Evolutionary conservation across 2,888 invertebrate genomes (phyloP).

Genomic region (Apotomis turbidana): DNA sequence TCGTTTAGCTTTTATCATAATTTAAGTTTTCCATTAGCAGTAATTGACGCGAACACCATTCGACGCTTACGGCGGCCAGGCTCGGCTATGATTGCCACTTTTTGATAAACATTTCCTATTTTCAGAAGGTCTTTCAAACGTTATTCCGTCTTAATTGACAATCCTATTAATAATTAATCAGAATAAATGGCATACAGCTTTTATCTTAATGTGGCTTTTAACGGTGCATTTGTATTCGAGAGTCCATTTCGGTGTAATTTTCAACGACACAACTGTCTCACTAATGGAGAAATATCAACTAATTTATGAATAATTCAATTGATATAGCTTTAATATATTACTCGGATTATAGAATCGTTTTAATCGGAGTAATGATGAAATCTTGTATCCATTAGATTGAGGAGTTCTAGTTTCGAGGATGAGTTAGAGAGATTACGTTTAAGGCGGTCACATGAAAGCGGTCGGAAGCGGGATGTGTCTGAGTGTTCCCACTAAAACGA

Average conservation of each 20-base stretch:
- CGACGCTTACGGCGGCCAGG: slow-evolving; percentile 76
- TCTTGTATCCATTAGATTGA: slow-evolving; percentile 60
- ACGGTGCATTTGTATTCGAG: slow-evolving; percentile 75
- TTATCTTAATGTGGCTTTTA: slow-evolving; percentile 81
- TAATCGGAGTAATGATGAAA: slow-evolving; percentile 58
- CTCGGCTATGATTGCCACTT: slow-evolving; percentile 77
- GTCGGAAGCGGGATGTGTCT: slow-evolving; percentile 40
- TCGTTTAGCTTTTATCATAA: slow-evolving; percentile 82
- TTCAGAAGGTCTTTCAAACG: slow-evolving; percentile 69
- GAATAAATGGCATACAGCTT: slow-evolving; percentile 77
- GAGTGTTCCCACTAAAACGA: slow-evolving; percentile 60
- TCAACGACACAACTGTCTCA: slow-evolving; percentile 66
- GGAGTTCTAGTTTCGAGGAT: slow-evolving; percentile 7
- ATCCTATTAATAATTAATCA: slow-evolving; percentile 80
- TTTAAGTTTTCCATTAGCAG: slow-evolving; percentile 83
- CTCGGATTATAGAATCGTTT: slow-evolving; percentile 57
- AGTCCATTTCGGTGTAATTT: slow-evolving; percentile 75
- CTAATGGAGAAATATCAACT: slow-evolving; percentile 78
- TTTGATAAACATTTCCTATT: slow-evolving; percentile 80
- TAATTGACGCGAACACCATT: slow-evolving; percentile 84
- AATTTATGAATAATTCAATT: slow-evolving; percentile 70
- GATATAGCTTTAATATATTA: slow-evolving; percentile 57
- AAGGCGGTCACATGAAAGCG: slow-evolving; percentile 54
- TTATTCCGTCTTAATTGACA: slow-evolving; percentile 77
- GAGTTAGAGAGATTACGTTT: slow-evolving; percentile 14